Base-by-base conservation (phyloP, 1,140 invertebrate species). In the Drosophila nannoptera region DNA sequence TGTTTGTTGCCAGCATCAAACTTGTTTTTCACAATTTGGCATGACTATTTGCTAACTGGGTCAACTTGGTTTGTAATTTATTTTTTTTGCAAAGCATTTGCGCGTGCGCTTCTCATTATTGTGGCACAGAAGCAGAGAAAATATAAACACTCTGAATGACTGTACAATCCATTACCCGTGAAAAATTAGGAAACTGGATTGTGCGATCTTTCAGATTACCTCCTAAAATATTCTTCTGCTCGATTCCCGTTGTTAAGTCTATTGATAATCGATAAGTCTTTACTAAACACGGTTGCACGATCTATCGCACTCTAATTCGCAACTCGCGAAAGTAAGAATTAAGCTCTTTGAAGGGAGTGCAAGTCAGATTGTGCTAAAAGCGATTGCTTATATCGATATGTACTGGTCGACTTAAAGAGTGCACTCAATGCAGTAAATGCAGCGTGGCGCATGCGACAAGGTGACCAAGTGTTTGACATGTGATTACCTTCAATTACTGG, bases 1-100 rank as follows among this genome's bases (percentile, higher is more conserved):
- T 58, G 50, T 73, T 49, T 63, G 5, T 33, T 46, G 49, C 7
- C 16, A 32, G 43, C 29, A 60, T 31, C 56, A 87, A 86, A 86
- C 81, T 77, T n/a, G 81, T 86, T 84, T 80, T 84, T 43, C 48
- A 77, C 69, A 61, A 69, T 80, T 82, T 74, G 74, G 77, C 75
- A 72, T 78, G 64, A 70, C 53, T 53, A 64, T 72, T 77, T 75
- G 69, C 48, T 65, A 86, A 80, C 77, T 86, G 75, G 81, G 81
- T 86, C 84, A 84, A 52, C 73, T 77, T 54, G 70, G 61, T 72
- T 75, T 75, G 50, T 64, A 61, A 58, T 62, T 60, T 52, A 31
- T 22, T 29, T 58, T 42, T 38, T 59, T 62, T 46, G 22, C 40
- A 32, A 32, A 52, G 35, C 49, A 40, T 49, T 71, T 65, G 48